A percentile compares a stretch with the other conserved stretches of the same genome.
Conservation (phyloP, 2,888 invertebrate genomes). For the Ennomos erosarius region DNA sequence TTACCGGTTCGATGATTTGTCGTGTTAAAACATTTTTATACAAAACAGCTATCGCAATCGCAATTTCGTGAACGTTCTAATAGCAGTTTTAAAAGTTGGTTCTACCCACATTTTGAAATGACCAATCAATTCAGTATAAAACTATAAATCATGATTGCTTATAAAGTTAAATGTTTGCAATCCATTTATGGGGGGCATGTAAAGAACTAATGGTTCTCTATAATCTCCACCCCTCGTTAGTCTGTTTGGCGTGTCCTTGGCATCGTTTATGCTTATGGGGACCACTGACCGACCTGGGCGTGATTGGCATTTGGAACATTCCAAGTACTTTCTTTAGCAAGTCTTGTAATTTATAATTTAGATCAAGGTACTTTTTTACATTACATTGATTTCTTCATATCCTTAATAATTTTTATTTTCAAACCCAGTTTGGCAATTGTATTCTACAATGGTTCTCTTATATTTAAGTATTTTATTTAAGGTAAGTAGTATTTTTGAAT, state of each 20-base stretch:
- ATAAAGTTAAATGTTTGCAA: constrained; percentile 11
- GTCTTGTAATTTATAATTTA: not conserved
- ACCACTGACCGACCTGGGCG: constrained; percentile 37
- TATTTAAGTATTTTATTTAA: too few relatives aligned
- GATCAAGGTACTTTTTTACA: too few relatives aligned
- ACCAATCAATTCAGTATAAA: not conserved
- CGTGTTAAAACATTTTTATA: too few relatives aligned
- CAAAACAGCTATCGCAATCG: too few relatives aligned
- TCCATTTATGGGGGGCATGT: constrained; percentile 15
- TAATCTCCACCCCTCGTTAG: constrained; percentile 37
- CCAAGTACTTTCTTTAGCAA: not conserved
- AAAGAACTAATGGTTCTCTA: constrained; percentile 25
- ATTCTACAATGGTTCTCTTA: too few relatives aligned
- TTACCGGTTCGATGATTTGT: too few relatives aligned
- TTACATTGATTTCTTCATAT: too few relatives aligned
- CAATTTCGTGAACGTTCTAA: not conserved
- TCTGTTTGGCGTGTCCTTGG: constrained; percentile 43
- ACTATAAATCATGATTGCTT: not conserved
- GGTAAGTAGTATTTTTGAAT: too few relatives aligned
- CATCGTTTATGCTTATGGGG: constrained; percentile 39
- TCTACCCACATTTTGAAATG: constrained; percentile 8
- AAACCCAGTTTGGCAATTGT: too few relatives aligned
- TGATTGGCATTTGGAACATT: constrained; percentile 12
- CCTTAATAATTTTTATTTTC: too few relatives aligned
- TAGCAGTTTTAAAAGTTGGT: not conserved